Percentiles rank a stretch among this genome's conserved stretches.
Conservation (phyloP, 1,140 invertebrate genomes). For the Drosophila kanapiae region DNA sequence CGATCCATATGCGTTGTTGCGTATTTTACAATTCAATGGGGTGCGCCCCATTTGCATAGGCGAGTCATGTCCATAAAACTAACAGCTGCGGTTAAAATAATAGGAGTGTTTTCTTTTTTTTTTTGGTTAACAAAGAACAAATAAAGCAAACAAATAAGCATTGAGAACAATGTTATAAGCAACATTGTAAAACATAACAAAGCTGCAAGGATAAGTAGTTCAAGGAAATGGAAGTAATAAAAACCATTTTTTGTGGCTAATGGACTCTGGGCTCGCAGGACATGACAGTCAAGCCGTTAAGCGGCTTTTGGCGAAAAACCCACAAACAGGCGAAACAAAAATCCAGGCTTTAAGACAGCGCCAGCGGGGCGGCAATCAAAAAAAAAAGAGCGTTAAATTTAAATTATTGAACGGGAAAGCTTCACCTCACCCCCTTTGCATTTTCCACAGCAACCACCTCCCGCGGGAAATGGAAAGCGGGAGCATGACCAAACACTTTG, state of each 20-base stretch:
- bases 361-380: constrained; percentile 11
- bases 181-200: neutral
- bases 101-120: neutral
- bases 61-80: constrained; percentile 48
- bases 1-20: constrained; percentile 61
- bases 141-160: neutral
- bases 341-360: constrained; percentile 4
- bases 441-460: neutral
- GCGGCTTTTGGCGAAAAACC: constrained; percentile 62
- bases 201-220: neutral
- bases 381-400: constrained; percentile 33
- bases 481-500: constrained; percentile 47
- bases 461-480: neutral
- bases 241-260: too few species aligned
- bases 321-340: constrained; percentile 31
- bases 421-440: neutral
- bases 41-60: constrained; percentile 67
- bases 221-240: neutral
- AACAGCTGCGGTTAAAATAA: constrained; percentile 10
- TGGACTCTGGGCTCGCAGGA: constrained; percentile 36
- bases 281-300: constrained; percentile 66
- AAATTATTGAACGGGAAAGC: constrained; percentile 63
- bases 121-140: neutral
- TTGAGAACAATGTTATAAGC: neutral
- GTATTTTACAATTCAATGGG: constrained; percentile 80